Evolutionary conservation across 2,113 vertebrate species (phyloP), one percentile per base, ranked within the genome.

Genomic region (Turnix velox): DNA sequence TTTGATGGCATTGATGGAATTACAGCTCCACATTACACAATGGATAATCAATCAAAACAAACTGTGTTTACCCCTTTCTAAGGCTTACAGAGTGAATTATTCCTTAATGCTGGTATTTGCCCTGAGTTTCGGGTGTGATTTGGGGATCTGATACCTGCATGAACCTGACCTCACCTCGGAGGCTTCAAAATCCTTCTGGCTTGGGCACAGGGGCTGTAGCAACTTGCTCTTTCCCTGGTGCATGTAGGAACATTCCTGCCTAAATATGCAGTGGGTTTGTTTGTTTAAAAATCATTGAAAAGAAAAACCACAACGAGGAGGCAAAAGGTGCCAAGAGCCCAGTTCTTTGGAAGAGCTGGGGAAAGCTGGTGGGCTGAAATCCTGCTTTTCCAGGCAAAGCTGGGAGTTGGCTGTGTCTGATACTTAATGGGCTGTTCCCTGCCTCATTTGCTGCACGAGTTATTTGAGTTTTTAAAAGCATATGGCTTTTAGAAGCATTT

Each of bases 21-120:
- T 89, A 73, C 10, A 89, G 92, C 94, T 82, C 94, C 28, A 88
- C 82, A 6, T 80, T 62, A 23, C 91, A 27, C 18, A 46, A 67
- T 69, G 95, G 95, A 55, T 91, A 45, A 95, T 96, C 95, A 85
- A 93, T 95, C 94, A 77, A 18, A 93, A 79, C 28, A 91, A 73
- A 89, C 49, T 27, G 81, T 79, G 87, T 91, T 95, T 85, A 43
- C 91, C 81, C 89, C 91, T 93, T 15, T 39, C n/a, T n/a, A n/a
- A n/a, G n/a, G n/a, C n/a, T 20, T 39, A 7, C 2, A 46, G 79
- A 0, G 31, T 10, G 92, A 75, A 51, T 71, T 20, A 2, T 18
- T 37, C 72, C 1, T 1, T 1, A 12, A 1, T 3, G 0, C 58
- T 13, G 73, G 35, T 24, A 2, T 78, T 84, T 1, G 12, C 1